Percentiles rank a stretch among this genome's conserved stretches.
These are phyloP conservation scores for Callyntrura guangdongensis DNA, from an alignment of 2,888 invertebrate genomes.

Conservation along the genomic window DNA sequence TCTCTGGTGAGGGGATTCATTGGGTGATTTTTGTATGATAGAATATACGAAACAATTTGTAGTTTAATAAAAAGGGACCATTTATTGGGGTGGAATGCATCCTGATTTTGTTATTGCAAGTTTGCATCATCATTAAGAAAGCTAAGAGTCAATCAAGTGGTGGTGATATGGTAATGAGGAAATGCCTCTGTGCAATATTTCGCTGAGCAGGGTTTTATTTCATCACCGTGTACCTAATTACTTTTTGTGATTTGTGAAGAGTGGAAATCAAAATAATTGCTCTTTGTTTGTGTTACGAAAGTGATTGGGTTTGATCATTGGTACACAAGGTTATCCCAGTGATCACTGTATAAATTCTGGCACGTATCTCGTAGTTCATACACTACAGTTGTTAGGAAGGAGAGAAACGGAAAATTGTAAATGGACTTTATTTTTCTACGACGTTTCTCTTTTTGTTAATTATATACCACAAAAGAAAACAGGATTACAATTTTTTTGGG, in stretches of 20 bases:
- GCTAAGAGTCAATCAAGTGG: too few species aligned
- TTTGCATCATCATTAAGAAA: too few species aligned
- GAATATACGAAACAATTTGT: too few species aligned
- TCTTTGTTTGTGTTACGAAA: not conserved
- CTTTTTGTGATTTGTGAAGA: slow-evolving; percentile 21
- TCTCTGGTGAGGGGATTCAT: too few species aligned
- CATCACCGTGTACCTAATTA: slow-evolving; percentile 14
- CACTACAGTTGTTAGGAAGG: too few species aligned
- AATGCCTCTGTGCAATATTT: slow-evolving; percentile 5
- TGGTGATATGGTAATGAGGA: not conserved
- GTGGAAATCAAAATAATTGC: not conserved
- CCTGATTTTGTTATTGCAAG: too few species aligned
- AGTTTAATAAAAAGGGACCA: too few species aligned
- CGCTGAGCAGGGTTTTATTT: not conserved
- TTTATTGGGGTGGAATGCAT: too few species aligned
- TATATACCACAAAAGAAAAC: not conserved
- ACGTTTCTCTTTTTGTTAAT: not conserved
- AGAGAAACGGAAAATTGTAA: not conserved
- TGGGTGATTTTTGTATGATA: too few species aligned
- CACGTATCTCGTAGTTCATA: too few species aligned
- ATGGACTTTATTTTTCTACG: not conserved
- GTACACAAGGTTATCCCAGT: too few species aligned
- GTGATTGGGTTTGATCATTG: slow-evolving; percentile 4
- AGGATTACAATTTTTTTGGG: slow-evolving; percentile 19
- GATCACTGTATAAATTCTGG: too few species aligned